Evolutionary conservation across 2,797 vertebrate species (phyloP), one percentile per base, ranked within the genome.

Genomic region (Trematocara caparti): DNA sequence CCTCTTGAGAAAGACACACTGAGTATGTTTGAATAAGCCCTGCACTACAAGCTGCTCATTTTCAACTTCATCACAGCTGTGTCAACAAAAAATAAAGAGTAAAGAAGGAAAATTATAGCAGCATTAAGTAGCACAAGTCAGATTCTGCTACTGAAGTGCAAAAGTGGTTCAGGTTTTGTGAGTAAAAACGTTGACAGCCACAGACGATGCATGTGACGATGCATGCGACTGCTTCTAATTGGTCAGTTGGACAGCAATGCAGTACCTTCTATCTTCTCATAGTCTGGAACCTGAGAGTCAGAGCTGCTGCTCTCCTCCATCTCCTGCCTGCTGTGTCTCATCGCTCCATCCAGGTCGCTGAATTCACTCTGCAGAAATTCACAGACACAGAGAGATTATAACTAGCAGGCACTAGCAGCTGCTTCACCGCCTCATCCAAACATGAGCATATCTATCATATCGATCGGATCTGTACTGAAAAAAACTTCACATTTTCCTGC

Each of bases 301-400:
- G 97, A 98, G 87, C 97, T 98, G 92, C 97, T 99, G 86, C 96
- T 98, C 80, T 97, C 97, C 86, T 97, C 97, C 84, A 96, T 89
- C 51, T 96, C 96, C 84, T 94, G 95, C 76, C 95, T 95, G 62
- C 93, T 91, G 59, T 95, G 94, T 9, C 84, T 93, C 57, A 96
- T 91, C 17, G 96, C 94, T 84, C 95, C 96, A n/a, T 97, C 97
- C 87, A 98, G 80, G 86, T 97, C 96, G 6, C 94, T 95, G 86
- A 97, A 97, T 73, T 97, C 96, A 53, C 95, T 96, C 98, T 99
- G 80, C 55, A 78, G 14, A 21, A 1, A 59, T 2, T 49, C 15
- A 78, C 8, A 75, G 13, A 43, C 4, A 17, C 51, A 76, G 36
- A 76, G 9, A 21, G 11, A 48, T 4, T n/a, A 7, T n/a, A 30